phyloP scores from a whole-genome alignment of 1,140 invertebrate genomes.

The Chironomus tepperi region DNA sequence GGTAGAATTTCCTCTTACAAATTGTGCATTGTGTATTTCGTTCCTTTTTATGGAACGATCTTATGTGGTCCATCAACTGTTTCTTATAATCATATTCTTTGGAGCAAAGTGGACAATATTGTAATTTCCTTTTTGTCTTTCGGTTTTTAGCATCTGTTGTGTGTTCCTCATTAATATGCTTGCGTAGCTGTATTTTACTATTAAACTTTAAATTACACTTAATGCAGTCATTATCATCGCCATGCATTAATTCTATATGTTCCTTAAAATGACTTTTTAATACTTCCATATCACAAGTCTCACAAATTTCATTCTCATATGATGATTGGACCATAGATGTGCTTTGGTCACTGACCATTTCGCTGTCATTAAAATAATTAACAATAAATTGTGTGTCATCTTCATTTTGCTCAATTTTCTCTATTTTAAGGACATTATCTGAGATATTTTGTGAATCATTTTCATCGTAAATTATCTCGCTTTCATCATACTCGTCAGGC shows the following conservation, averaged over 20 bases:
- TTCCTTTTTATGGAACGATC: not conserved
- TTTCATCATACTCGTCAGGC: not conserved
- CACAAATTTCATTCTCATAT: not conserved
- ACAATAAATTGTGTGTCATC: no score
- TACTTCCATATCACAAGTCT: not conserved
- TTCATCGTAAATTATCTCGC: not conserved
- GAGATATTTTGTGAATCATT: no score
- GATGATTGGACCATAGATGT: no score
- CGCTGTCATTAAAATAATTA: no score
- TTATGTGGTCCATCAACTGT: not conserved
- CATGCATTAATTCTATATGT: not conserved
- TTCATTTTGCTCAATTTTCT: no score
- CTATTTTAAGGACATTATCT: no score
- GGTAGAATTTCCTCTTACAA: not conserved
- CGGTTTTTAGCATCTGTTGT: not conserved
- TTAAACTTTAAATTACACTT: not conserved
- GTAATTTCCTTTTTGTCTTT: not conserved
- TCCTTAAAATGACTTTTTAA: not conserved
- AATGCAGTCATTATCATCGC: not conserved
- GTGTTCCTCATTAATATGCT: not conserved
- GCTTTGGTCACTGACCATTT: no score
- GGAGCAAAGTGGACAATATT: not conserved
- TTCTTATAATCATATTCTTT: conserved; percentile 5
- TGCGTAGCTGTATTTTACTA: not conserved
- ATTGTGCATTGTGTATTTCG: not conserved